A percentile compares a stretch with the other conserved stretches of the same genome.
phyloP scores from a whole-genome alignment of 2,888 invertebrate species.

The Synergus itoensis region DNA sequence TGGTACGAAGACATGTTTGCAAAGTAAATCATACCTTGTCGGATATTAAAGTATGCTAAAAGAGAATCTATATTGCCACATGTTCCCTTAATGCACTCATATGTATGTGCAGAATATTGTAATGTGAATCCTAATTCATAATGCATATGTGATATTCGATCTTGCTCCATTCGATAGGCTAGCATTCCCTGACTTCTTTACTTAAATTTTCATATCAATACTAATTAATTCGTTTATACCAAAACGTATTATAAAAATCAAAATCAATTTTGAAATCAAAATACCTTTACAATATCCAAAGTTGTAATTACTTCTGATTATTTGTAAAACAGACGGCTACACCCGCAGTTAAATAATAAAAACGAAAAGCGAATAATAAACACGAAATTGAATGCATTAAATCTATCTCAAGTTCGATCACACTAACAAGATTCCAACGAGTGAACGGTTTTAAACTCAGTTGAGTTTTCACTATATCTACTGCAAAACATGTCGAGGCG shows the following conservation, averaged over 20 bases:
- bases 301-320: no score
- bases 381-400: constrained; percentile 7
- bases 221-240: not conserved
- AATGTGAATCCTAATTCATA: constrained; percentile 70
- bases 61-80: constrained; percentile 69
- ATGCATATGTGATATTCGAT: constrained; percentile 58
- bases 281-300: no score
- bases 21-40: constrained; percentile 66
- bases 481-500: constrained; percentile 55
- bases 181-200: constrained; percentile 5
- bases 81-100: constrained; percentile 69
- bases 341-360: not conserved
- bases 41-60: constrained; percentile 70
- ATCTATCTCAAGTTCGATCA: constrained; percentile 33
- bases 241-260: not conserved
- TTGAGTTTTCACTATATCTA: constrained; percentile 55
- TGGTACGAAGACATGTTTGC: constrained; percentile 58
- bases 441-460: constrained; percentile 56
- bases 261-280: no score
- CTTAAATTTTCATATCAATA: not conserved
- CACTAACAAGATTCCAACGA: constrained; percentile 50
- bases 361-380: not conserved
- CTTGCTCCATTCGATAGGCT: constrained; percentile 39
- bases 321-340: not conserved
- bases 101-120: constrained; percentile 69